These are phyloP conservation scores for Meteorus colon DNA, from an alignment of 2,888 invertebrate genomes.

Conservation along the genomic window DNA sequence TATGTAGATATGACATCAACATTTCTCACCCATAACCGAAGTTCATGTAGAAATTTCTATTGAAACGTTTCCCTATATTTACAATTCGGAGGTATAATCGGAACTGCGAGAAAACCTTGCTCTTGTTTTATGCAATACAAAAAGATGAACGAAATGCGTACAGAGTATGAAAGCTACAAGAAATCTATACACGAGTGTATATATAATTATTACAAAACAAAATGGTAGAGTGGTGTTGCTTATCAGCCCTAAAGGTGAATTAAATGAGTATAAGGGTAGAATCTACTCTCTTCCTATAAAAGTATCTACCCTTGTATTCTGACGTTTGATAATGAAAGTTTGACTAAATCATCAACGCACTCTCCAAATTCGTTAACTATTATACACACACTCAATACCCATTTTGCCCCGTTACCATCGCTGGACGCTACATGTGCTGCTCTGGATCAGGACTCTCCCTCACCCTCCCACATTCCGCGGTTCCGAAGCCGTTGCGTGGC, in stretches of 20 bases:
- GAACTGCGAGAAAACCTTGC: no score
- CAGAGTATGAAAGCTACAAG: no score
- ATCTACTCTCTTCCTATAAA: slow-evolving; percentile 68
- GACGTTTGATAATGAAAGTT: slow-evolving; percentile 39
- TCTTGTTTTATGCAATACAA: no score
- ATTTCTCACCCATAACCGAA: no score
- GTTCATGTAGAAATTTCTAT: no score
- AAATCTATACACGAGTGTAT: no score
- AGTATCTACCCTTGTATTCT: slow-evolving; percentile 70
- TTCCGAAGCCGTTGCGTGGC: slow-evolving; percentile 60
- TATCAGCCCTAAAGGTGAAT: slow-evolving; percentile 56
- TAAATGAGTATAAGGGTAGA: slow-evolving; percentile 35
- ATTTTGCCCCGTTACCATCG: slow-evolving; percentile 61
- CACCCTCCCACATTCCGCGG: slow-evolving; percentile 54
- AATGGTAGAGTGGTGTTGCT: slow-evolving; percentile 60
- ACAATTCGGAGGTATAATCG: no score
- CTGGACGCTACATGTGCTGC: slow-evolving; percentile 44
- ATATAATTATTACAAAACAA: slow-evolving; percentile 22
- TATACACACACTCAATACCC: slow-evolving; percentile 60
- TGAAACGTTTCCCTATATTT: no score
- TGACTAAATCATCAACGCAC: not conserved
- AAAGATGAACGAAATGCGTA: no score
- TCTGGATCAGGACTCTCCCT: slow-evolving; percentile 45
- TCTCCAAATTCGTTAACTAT: not conserved
- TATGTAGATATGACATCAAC: no score